Conservation (phyloP, 2,797 vertebrate genomes). For the Anabacerthia variegaticeps region DNA sequence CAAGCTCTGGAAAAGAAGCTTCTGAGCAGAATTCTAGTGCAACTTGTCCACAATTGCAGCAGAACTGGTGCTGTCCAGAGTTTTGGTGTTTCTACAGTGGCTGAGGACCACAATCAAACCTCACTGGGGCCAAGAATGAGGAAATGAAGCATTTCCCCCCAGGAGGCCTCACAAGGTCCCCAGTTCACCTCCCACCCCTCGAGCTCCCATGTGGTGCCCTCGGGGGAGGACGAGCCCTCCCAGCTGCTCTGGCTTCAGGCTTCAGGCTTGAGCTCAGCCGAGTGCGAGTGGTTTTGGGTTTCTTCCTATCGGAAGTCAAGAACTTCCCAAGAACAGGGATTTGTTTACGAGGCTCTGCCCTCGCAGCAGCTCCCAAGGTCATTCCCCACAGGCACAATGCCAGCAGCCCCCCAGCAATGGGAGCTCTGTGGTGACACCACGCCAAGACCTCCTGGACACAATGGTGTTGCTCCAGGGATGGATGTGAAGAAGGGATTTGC, state of each 20-base stretch:
- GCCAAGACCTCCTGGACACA: rapidly evolving
- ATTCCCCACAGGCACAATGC: background rate
- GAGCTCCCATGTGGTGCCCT: background rate
- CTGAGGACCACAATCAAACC: background rate
- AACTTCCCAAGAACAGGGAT: background rate
- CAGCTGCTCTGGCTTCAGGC: background rate
- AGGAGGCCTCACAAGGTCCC: too few relatives aligned
- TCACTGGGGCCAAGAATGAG: background rate
- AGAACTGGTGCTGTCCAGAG: background rate
- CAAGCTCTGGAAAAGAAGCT: background rate
- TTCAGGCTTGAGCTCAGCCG: background rate
- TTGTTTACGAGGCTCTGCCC: background rate
- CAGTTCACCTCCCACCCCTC: rapidly evolving
- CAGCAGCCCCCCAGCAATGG: rapidly evolving
- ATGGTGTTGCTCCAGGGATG: background rate
- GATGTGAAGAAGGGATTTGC: rapidly evolving
- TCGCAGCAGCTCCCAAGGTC: slow-evolving; percentile 31
- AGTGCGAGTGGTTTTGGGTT: background rate
- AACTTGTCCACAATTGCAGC: rapidly evolving
- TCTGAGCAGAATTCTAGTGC: background rate
- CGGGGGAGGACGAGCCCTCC: background rate
- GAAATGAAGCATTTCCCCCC: background rate
- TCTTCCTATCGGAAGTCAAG: background rate
- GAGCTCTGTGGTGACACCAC: background rate
- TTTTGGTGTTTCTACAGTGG: rapidly evolving